Conservation (phyloP, 2,888 invertebrate genomes). For the Drosophila phalerata region DNA sequence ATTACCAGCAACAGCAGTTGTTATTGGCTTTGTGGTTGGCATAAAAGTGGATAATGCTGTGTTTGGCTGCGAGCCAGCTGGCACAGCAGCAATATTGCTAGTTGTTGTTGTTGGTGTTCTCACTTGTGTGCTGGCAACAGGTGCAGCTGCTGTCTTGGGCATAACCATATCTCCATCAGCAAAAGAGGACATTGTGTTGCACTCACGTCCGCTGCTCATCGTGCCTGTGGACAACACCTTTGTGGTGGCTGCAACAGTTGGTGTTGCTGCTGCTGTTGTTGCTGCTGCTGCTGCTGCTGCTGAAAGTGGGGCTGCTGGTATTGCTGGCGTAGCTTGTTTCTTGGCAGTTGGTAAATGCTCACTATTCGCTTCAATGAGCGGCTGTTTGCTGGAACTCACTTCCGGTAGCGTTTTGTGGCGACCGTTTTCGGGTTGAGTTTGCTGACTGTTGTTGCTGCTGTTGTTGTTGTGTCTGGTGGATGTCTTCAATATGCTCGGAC, state of each 20-base stretch:
- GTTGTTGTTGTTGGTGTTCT: constrained; percentile 28
- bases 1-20: constrained; percentile 31
- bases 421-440: constrained; percentile 56
- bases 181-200: constrained; percentile 79
- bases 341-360: constrained; percentile 55
- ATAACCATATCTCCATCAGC: constrained; percentile 28
- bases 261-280: constrained; percentile 40
- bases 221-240: constrained; percentile 78
- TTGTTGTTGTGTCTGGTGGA: constrained; percentile 60
- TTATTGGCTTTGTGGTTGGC: constrained; percentile 43
- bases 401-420: constrained; percentile 50
- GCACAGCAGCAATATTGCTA: constrained; percentile 38
- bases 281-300: constrained; percentile 12
- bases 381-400: constrained; percentile 76
- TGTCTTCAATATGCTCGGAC: constrained; percentile 86
- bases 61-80: constrained; percentile 59
- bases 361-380: constrained; percentile 72
- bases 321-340: constrained; percentile 50
- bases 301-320: constrained; percentile 42
- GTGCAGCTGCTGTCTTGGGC: constrained; percentile 22
- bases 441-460: constrained; percentile 52
- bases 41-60: constrained; percentile 45
- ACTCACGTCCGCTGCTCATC: constrained; percentile 81
- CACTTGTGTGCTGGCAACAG: constrained; percentile 24
- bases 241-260: constrained; percentile 54